Conservation (phyloP, 2,113 vertebrate species). For the Dasyurus viverrinus region DNA sequence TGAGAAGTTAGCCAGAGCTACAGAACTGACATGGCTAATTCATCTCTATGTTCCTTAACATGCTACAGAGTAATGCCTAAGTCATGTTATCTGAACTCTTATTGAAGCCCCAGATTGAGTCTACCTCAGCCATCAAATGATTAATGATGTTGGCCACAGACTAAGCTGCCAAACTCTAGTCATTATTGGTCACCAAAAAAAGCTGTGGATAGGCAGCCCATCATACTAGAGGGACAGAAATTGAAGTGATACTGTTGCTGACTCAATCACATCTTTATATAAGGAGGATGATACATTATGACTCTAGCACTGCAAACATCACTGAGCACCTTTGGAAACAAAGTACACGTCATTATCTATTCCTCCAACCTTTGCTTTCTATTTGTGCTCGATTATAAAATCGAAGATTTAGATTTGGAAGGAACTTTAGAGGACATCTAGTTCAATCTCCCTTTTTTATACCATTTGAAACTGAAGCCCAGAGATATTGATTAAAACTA, state of each 20-base stretch:
- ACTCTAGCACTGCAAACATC: background rate
- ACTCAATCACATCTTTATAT: background rate
- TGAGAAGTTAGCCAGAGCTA: background rate
- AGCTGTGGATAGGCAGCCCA: background rate
- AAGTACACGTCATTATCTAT: background rate
- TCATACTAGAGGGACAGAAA: background rate
- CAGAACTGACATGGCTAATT: background rate
- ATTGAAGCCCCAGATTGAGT: background rate
- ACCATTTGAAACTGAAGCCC: background rate
- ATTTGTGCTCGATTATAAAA: background rate
- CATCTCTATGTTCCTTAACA: background rate
- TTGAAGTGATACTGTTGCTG: background rate
- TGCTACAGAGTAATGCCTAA: background rate
- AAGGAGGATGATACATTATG: background rate
- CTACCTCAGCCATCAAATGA: background rate
- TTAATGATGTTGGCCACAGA: background rate
- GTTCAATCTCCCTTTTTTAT: background rate
- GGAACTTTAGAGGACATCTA: background rate
- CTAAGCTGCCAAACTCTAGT: background rate
- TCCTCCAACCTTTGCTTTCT: constrained; percentile 22
- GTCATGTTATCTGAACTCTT: background rate
- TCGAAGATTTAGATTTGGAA: background rate
- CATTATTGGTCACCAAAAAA: background rate
- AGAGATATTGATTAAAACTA: background rate
- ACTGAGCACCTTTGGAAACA: background rate